Conservation (phyloP, 2,888 invertebrate genomes). For the Sinelater perroti region DNA sequence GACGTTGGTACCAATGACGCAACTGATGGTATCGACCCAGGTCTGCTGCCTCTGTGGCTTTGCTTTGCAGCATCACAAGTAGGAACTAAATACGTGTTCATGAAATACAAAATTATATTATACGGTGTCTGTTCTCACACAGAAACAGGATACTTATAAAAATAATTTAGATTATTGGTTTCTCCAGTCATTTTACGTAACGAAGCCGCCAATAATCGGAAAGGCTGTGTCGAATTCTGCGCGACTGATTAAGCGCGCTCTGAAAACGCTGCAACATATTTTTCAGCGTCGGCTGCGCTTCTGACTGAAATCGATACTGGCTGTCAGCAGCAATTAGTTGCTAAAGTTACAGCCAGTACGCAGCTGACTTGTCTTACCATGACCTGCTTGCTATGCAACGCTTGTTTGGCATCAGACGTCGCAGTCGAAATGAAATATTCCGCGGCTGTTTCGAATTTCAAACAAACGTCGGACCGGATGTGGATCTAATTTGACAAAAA, state of each 20-base stretch:
- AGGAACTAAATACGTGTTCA: conserved; percentile 16
- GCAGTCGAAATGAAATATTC: conserved; percentile 20
- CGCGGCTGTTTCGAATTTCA: conserved; percentile 14
- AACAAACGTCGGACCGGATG: conserved; percentile 17
- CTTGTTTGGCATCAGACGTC: conserved; percentile 21
- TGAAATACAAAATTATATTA: too few relatives aligned
- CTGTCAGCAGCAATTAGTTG: conserved; percentile 21
- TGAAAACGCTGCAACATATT: too few relatives aligned
- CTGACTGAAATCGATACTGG: conserved; percentile 28
- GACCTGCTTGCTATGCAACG: conserved; percentile 19
- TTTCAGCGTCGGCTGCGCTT: conserved; percentile 13
- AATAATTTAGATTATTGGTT: too few relatives aligned
- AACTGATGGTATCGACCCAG: conserved; percentile 30
- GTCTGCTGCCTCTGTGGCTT: conserved; percentile 17
- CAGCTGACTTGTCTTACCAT: conserved; percentile 17
- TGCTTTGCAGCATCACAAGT: conserved; percentile 28
- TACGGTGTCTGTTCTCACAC: too few relatives aligned
- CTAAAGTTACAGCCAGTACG: conserved; percentile 9
- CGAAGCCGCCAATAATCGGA: too few relatives aligned
- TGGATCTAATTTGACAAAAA: neutral
- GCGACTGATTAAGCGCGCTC: too few relatives aligned
- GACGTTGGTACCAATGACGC: conserved; percentile 35
- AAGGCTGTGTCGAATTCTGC: too few relatives aligned
- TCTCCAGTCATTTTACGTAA: too few relatives aligned
- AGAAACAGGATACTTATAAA: too few relatives aligned